A percentile compares a stretch with the other conserved stretches of the same genome.
These are phyloP conservation scores for Aphaenogaster rudis DNA, from an alignment of 1,140 invertebrate species.

Conservation along the genomic window DNA sequence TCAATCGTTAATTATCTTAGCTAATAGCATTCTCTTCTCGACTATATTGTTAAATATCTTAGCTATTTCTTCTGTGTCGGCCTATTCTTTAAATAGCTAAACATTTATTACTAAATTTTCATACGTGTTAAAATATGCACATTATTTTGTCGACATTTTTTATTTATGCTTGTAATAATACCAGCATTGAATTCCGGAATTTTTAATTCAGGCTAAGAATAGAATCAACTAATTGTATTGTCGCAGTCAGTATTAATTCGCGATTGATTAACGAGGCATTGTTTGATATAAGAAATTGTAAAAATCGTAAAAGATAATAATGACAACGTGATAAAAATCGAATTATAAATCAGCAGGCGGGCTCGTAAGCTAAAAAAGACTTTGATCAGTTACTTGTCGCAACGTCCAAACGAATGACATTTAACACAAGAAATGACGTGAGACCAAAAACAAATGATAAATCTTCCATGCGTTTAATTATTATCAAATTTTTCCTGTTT, in stretches of 20 bases:
- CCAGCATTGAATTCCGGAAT: background rate
- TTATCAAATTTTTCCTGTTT: background rate
- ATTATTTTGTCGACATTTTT: background rate
- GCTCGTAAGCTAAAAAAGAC: background rate
- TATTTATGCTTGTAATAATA: background rate
- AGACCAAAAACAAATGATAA: background rate
- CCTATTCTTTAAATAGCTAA: background rate
- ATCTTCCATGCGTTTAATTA: background rate
- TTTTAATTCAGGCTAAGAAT: background rate
- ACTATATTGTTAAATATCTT: slow-evolving; percentile 45
- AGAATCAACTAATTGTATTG: background rate
- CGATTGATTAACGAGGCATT: background rate
- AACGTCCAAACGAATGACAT: background rate
- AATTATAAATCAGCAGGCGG: background rate
- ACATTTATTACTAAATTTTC: slow-evolving; percentile 7
- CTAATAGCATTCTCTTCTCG: slow-evolving; percentile 42
- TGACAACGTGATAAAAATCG: background rate
- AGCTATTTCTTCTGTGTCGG: slow-evolving; percentile 15
- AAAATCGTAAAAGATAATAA: background rate
- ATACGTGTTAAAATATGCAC: background rate
- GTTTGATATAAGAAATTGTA: background rate
- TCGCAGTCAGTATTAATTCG: background rate
- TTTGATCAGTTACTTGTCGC: background rate
- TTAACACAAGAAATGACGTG: background rate
- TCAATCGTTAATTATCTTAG: slow-evolving; percentile 60